Base-by-base conservation (phyloP, 2,888 invertebrate genomes). In the Ormyrus rosae region DNA sequence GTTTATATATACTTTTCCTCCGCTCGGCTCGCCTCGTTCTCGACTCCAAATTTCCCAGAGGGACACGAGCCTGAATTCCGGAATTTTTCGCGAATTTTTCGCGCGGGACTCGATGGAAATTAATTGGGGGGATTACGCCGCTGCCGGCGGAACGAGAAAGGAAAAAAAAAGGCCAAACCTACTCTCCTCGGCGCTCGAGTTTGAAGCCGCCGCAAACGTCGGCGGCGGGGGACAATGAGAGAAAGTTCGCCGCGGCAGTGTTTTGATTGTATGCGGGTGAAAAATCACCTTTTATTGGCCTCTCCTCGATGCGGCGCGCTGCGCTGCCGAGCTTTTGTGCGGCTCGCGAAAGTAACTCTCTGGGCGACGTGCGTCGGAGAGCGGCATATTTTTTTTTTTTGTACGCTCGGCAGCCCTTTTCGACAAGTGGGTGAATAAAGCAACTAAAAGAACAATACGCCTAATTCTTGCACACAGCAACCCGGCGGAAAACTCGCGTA, bases 81-180 rank as follows among this genome's bases (percentile, higher is more conserved):
- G 65, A 74, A 74, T 74, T 19, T 58, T 65, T 72, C 58, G 55
- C 58, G 58, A 48, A 58, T 58, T 13, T 58, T 13, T 13, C 51
- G 13, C 19, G 45, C 45, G 11, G 13, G 73, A 56, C 58, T 74
- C 51, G 74, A 74, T 74, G 74, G 51, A 56, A 65, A 74, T 74
- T 74, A 74, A 65, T 74, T 74, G 73, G 74, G 56, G 34, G 74
- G 65, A 74, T 74, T 11, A 10, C 46, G 45, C 6, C 2, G 60
- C 34, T 9, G 19, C 19, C 19, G 19, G 19, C 19, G 2, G 19
- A 19, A 19, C 1, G 19, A 19, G 19, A 19, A 19, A 19, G 1
- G 1, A 19, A 19, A 19, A 19, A 19, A 19, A 19, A 19, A 1
- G 19, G 1, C 19, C 2, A 19, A 19, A 19, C 19, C 19, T 2